phyloP scores from a whole-genome alignment of 2,888 invertebrate genomes.

The Coenonympha glycerion region DNA sequence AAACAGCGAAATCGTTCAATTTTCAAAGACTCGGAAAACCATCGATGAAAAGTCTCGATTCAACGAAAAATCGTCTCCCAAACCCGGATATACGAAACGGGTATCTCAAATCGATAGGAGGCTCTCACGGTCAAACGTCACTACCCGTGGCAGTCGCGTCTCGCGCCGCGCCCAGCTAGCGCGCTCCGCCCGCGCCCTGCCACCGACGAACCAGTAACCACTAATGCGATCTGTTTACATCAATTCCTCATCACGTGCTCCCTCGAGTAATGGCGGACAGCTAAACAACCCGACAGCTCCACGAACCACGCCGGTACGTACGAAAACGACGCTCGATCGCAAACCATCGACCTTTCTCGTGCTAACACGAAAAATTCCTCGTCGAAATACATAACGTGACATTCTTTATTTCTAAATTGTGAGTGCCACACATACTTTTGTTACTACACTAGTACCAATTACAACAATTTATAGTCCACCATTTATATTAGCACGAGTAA shows the following conservation, averaged over 20 bases:
- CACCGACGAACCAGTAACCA: slow-evolving; percentile 32
- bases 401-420: slow-evolving; percentile 2
- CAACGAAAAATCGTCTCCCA: slow-evolving; percentile 1
- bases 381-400: slow-evolving; percentile 4
- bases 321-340: slow-evolving; percentile 1
- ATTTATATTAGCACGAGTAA: too few relatives aligned
- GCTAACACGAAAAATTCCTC: slow-evolving; percentile 6
- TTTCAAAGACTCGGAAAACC: background rate
- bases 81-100: slow-evolving; percentile 11
- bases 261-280: slow-evolving; percentile 35
- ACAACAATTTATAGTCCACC: background rate
- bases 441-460: too few relatives aligned
- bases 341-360: slow-evolving; percentile 10
- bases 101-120: slow-evolving; percentile 31
- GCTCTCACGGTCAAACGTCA: slow-evolving; percentile 33
- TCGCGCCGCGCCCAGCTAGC: slow-evolving; percentile 51
- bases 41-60: slow-evolving; percentile 13
- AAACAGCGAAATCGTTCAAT: too few relatives aligned
- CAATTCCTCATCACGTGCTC: slow-evolving; percentile 40
- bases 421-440: background rate
- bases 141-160: slow-evolving; percentile 44
- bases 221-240: slow-evolving; percentile 49
- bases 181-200: slow-evolving; percentile 37
- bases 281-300: slow-evolving; percentile 25
- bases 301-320: slow-evolving; percentile 31